Base-by-base conservation (phyloP, 2,888 invertebrate species). In the Sphaeridia pumilis region DNA sequence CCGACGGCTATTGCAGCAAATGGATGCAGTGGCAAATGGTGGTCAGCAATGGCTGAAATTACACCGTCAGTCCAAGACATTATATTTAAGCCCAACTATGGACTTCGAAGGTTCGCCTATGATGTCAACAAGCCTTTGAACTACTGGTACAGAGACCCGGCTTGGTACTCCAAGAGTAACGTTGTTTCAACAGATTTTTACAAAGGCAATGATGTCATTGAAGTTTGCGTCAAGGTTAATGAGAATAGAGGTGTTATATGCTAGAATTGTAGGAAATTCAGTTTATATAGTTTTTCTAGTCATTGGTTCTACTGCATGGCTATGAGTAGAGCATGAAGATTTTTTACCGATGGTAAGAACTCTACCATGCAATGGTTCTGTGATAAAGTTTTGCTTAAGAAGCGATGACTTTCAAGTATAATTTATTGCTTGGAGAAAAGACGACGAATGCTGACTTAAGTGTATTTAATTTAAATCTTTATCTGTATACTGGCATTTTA, bases 91-190 rank as follows among this genome's bases (percentile, higher is more conserved):
- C 67, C 69, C 1, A 66, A 69, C n/a, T 70, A 71, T 22, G 73
- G 74, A 4, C 67, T 75, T 20, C 68, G 74, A 20, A 67, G 69
- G 28, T 67, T 73, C 64, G 73, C 74, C 1, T 72, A 74, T 57
- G 48, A 68, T 14, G 70, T 72, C 41, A 75, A 74, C 70, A 83
- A 65, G 75, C 87, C 0, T 81, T 81, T 1, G 71, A 74, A 81
- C 0, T 72, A 74, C 27, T 82, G 84, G 74, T 77, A 85, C 21
- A 60, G 65, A 14, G 60, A 54, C 4, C 58, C 47, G 26, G 47
- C 55, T 26, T 82, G 84, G 74, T 77, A 85, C 21, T 61, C 65
- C 1, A 57, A 58, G 10, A 48, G 55, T 2, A 75, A 74, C 59
- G 70, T 76, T 28, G 70, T 75, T 1, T 72, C 75, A 0, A 72